A percentile compares a stretch with the other conserved stretches of the same genome.
phyloP scores from a whole-genome alignment of 2,888 invertebrate species.

The Drosophila putrida region DNA sequence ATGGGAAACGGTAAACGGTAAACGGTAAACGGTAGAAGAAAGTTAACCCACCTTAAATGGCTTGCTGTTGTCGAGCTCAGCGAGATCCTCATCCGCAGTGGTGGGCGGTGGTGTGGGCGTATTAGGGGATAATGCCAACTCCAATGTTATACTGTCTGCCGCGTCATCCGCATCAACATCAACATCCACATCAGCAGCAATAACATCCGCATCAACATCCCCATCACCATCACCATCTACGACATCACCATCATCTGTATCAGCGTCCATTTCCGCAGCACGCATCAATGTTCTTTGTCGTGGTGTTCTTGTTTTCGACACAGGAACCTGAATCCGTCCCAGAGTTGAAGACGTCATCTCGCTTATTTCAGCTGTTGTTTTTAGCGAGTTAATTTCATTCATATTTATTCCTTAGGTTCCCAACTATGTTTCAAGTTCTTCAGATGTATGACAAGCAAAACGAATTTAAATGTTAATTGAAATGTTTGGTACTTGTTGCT shows the following conservation, averaged over 20 bases:
- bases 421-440: neutral
- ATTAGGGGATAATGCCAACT: slow-evolving; percentile 66
- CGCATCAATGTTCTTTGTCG: slow-evolving; percentile 73
- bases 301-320: slow-evolving; percentile 49
- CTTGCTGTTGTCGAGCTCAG: slow-evolving; percentile 71
- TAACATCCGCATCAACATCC: slow-evolving; percentile 30
- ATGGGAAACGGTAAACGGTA: neutral
- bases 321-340: slow-evolving; percentile 9
- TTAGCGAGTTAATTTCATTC: slow-evolving; percentile 59
- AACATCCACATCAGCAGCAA: slow-evolving; percentile 16
- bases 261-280: slow-evolving; percentile 72
- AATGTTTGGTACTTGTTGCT: slow-evolving; percentile 39
- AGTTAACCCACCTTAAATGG: slow-evolving; percentile 68
- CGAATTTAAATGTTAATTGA: slow-evolving; percentile 58
- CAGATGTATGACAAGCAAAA: slow-evolving; percentile 41
- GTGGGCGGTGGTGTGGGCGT: slow-evolving; percentile 73
- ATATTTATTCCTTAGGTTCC: slow-evolving; percentile 13
- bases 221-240: slow-evolving; percentile 27
- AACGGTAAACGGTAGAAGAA: neutral
- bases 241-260: slow-evolving; percentile 60
- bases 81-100: slow-evolving; percentile 66
- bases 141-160: slow-evolving; percentile 71
- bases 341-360: slow-evolving; percentile 28
- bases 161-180: slow-evolving; percentile 58
- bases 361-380: slow-evolving; percentile 48